These are phyloP conservation scores for Caenorhabditis japonica DNA, from an alignment of 2,888 invertebrate genomes.

Conservation along the genomic window DNA sequence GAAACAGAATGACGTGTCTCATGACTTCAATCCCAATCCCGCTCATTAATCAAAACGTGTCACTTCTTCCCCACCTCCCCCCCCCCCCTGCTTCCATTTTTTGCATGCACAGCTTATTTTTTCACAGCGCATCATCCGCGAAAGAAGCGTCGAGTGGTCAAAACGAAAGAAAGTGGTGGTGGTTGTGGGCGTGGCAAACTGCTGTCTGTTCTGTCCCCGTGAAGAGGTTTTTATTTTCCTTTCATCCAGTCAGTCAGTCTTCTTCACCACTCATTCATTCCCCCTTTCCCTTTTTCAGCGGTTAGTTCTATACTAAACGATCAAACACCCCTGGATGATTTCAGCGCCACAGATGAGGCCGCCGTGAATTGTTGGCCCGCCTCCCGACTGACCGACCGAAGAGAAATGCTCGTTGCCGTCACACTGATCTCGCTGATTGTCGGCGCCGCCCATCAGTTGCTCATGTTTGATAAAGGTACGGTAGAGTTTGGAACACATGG, in stretches of 20 bases:
- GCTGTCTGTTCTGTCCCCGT: no score
- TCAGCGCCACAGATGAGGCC: constrained; percentile 51
- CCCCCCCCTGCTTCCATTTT: not conserved
- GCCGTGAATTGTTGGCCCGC: constrained; percentile 46
- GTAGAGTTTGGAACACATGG: no score
- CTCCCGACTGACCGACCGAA: no score
- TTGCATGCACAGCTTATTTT: constrained; percentile 28
- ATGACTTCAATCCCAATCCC: constrained; percentile 12
- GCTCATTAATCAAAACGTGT: constrained; percentile 33
- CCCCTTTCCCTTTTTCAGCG: no score
- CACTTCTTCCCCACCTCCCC: not conserved
- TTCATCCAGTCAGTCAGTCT: no score
- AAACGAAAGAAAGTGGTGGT: no score
- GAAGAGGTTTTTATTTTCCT: no score
- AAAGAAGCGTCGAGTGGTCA: constrained; percentile 40
- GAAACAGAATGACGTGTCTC: no score
- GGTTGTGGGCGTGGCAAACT: constrained; percentile 41
- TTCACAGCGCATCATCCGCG: no score
- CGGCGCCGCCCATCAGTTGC: constrained; percentile 24
- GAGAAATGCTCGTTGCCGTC: constrained; percentile 23
- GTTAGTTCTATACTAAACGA: not conserved
- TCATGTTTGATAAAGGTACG: constrained; percentile 53
- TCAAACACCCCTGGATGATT: not conserved
- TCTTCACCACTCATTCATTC: no score
- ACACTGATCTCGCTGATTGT: constrained; percentile 28